Evolutionary conservation across 2,888 invertebrate species (phyloP).

Genomic region (Xestia xanthographa): DNA sequence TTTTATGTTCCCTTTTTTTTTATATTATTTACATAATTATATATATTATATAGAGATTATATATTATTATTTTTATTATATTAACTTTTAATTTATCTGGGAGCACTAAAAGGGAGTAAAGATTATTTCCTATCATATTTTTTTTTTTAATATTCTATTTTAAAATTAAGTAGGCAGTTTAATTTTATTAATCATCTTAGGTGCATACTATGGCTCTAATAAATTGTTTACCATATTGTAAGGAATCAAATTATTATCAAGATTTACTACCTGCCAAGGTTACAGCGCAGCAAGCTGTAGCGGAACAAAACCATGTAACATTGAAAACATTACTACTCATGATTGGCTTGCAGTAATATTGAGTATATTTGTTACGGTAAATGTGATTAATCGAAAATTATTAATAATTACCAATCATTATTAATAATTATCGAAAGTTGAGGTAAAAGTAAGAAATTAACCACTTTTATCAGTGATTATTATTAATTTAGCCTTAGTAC

Average conservation of each 20-base stretch:
- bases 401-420: too few relatives aligned
- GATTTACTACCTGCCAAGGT: neutral
- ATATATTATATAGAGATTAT: too few relatives aligned
- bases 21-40: too few relatives aligned
- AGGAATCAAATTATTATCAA: neutral
- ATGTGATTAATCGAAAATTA: too few relatives aligned
- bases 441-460: too few relatives aligned
- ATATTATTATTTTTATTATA: too few relatives aligned
- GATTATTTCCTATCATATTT: too few relatives aligned
- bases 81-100: neutral
- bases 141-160: neutral
- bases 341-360: neutral
- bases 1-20: too few relatives aligned
- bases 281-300: neutral
- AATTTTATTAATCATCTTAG: neutral
- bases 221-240: neutral
- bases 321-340: constrained; percentile 1
- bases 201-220: neutral
- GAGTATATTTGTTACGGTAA: neutral
- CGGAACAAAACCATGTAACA: neutral
- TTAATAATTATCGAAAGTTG: too few relatives aligned
- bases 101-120: neutral
- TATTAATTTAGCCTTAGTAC: too few relatives aligned
- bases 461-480: too few relatives aligned
- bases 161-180: neutral